A percentile compares a stretch with the other conserved stretches of the same genome.
Evolutionary conservation across 2,113 vertebrate species (phyloP).

Genomic region (Petaurus breviceps): DNA sequence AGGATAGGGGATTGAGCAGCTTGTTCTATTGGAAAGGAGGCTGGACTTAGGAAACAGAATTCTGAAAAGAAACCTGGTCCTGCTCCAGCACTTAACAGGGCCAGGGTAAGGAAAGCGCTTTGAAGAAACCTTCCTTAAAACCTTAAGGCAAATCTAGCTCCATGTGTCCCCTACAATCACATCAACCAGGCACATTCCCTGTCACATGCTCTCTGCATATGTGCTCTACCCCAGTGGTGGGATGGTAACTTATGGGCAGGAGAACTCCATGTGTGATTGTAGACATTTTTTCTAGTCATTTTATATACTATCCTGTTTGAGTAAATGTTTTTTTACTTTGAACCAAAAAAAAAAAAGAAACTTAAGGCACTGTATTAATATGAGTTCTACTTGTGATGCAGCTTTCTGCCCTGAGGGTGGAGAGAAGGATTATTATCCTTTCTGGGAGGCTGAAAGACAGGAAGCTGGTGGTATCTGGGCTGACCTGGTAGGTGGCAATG

Average conservation of each 20-base stretch:
- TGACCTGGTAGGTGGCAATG: constrained; percentile 94
- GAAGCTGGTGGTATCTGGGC: not conserved
- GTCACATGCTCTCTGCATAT: not conserved
- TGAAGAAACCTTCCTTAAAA: not conserved
- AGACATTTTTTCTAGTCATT: not conserved
- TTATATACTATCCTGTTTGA: not conserved
- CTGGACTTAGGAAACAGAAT: no score
- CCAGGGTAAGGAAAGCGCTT: no score
- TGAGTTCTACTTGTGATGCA: not conserved
- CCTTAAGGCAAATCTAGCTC: not conserved
- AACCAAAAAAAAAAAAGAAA: not conserved
- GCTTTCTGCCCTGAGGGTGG: not conserved
- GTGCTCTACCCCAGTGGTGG: not conserved
- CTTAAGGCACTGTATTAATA: not conserved
- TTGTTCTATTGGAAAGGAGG: no score
- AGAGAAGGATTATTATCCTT: not conserved
- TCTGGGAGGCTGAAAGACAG: not conserved
- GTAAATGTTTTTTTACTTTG: not conserved
- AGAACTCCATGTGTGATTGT: not conserved
- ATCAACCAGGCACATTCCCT: not conserved
- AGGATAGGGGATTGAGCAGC: no score
- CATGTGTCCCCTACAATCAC: not conserved
- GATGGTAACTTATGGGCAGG: not conserved
- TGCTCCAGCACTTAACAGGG: no score
- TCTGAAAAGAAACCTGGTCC: no score